Evolutionary conservation across 1,140 invertebrate species (phyloP), one percentile per base, ranked within the genome.

Genomic region (Trichonephila clavipes): DNA sequence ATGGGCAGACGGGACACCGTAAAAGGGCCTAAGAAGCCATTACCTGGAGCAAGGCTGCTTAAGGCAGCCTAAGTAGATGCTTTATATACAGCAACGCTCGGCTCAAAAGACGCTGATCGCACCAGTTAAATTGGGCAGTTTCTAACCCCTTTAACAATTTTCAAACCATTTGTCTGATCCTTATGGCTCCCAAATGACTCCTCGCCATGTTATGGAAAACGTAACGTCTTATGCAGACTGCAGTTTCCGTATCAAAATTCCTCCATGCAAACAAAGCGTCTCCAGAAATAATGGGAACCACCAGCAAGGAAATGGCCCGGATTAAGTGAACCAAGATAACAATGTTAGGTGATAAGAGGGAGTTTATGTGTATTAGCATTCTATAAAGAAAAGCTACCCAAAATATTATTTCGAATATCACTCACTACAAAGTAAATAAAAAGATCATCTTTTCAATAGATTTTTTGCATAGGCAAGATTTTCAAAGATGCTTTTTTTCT

Each of bases 241-340:
- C 69, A 64, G 77, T 64, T 85, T 92, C 51, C 19, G 69, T 82
- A 62, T 93, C 69, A 82, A 82, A 93, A 88, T 88, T 72, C 59
- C 82, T 58, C 28, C 64, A 51, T 88, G 85, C 85, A 93, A 93
- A 93, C 92, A 93, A 83, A 92, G 83, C 44, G 58, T 64, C 34
- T 59, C 24, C 44, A 34, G 87, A 7, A 77, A 24, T 91, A 87
- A 92, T 86, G 91, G 91, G 21, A 83, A 59, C 24, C 34, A 81
- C 51, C 18, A 81, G 62, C 66, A 62, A 51, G 85, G 40, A 88
- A 93, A 88, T 87, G 18, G 34, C 85, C 24, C 66, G 85, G 92
- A 93, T 93, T 88, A 93, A 93, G 51, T 82, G 72, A 88, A 93
- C 59, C 86, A 61, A 88, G 92, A 88, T 92, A 92, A 92, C 64